Percentiles rank a stretch among this genome's conserved stretches.
Evolutionary conservation across 2,113 vertebrate genomes (phyloP).

Genomic region (Cebus imitator): DNA sequence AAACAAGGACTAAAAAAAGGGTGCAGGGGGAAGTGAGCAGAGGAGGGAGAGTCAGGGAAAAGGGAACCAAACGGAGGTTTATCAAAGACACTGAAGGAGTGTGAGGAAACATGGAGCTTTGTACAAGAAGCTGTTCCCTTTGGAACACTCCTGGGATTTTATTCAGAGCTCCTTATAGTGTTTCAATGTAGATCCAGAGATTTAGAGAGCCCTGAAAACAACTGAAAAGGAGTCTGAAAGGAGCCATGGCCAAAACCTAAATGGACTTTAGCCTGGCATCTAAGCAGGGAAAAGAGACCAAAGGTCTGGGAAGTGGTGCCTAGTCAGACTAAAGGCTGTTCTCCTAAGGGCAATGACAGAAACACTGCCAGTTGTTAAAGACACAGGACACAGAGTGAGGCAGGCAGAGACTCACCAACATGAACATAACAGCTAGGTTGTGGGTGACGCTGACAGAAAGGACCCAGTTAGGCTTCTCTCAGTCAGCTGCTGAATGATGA

Average conservation of each 20-base stretch:
- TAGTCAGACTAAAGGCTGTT: neutral
- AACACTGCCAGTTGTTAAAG: neutral
- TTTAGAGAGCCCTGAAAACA: neutral
- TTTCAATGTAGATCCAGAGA: neutral
- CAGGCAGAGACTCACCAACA: neutral
- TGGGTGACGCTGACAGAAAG: neutral
- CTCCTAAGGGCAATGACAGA: neutral
- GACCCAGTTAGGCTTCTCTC: neutral
- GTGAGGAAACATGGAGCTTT: neutral
- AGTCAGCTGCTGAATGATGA: neutral
- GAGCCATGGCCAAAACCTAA: neutral
- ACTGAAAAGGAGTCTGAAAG: neutral
- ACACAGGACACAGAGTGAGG: neutral
- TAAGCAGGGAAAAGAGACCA: neutral
- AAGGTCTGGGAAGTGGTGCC: neutral
- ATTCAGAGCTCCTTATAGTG: neutral
- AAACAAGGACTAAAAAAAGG: neutral
- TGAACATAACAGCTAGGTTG: rapidly evolving
- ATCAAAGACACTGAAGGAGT: neutral
- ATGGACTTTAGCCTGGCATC: neutral
- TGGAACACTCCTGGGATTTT: neutral
- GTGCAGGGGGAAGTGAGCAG: neutral
- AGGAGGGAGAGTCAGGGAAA: neutral
- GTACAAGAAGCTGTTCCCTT: neutral
- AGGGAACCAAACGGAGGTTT: neutral